Conservation (phyloP, 2,797 vertebrate species). For the Spinibarbus caldwelli region DNA sequence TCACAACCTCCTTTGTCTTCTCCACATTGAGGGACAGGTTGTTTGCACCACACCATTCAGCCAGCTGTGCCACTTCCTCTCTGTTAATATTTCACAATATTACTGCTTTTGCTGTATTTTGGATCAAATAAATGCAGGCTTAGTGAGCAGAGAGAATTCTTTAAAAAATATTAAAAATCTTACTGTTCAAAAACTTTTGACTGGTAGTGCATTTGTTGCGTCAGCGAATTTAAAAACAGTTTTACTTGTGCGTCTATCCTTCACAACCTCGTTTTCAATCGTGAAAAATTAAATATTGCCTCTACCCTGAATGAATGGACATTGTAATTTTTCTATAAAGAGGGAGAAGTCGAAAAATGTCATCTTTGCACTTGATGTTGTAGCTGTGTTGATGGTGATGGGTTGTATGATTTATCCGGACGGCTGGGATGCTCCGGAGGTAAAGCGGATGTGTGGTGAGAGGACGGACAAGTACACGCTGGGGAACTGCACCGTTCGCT, state of each 20-base stretch:
- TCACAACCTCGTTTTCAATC: not conserved
- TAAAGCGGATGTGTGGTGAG: slow-evolving; percentile 92
- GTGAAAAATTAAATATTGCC: not conserved
- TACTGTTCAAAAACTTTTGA: too few relatives aligned
- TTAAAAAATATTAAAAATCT: too few relatives aligned
- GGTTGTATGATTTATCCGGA: slow-evolving; percentile 97
- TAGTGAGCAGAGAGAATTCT: too few relatives aligned
- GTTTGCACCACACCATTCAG: too few relatives aligned
- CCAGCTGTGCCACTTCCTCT: too few relatives aligned
- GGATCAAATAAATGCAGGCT: too few relatives aligned
- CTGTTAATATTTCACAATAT: too few relatives aligned
- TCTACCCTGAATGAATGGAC: not conserved
- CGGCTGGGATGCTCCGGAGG: slow-evolving; percentile 93
- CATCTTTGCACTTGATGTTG: not conserved
- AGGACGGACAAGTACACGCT: slow-evolving; percentile 90
- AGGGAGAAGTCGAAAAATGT: not conserved
- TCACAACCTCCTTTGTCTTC: too few relatives aligned
- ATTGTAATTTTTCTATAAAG: not conserved
- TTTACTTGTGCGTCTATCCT: too few relatives aligned
- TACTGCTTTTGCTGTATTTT: too few relatives aligned
- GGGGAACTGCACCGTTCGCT: slow-evolving; percentile 94
- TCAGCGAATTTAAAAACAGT: not conserved
- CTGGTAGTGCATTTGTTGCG: not conserved
- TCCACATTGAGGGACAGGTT: too few relatives aligned
- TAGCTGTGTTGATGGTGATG: slow-evolving; percentile 86